Evolutionary conservation across 2,797 vertebrate species (phyloP), one percentile per base, ranked within the genome.

Genomic region (Hippoglossus hippoglossus): DNA sequence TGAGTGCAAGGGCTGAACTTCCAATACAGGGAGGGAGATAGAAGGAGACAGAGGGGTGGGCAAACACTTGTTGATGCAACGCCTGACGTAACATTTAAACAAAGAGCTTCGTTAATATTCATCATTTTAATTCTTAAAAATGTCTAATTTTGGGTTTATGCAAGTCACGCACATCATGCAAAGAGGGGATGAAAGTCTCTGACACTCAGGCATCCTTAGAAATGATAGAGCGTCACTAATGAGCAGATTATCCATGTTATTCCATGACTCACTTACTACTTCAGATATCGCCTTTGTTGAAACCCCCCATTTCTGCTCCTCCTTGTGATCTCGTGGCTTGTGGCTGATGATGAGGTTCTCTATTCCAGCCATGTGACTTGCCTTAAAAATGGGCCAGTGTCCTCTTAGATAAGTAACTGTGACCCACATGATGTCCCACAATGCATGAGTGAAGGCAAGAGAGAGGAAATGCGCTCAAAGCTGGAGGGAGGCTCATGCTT

Each of bases 351-450:
- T 82, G 83, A 87, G 66, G 59, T 73, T 78, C 55, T 85, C 67
- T 15, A 60, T 71, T 6, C 60, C 21, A 64, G 61, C 81, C 93
- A 92, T 94, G 94, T 94, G 95, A 95, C 89, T 80, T 47, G 59
- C 71, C 64, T 81, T 75, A 59, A 78, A 86, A 89, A 90, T 81
- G 82, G 82, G 73, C 66, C 83, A 72, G 57, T 81, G 85, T 88
- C 78, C 75, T 87, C 81, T 75, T 65, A 53, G 72, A 80, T 84
- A 80, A 90, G 59, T 66, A 66, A 82, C 73, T 63, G 62, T 83
- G 80, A 87, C 83, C 83, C 90, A 89, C 91, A 90, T 91, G 91
- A 90, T 86, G 79, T 79, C 53, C 67, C 70, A 63, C 72, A 62
- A 71, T 76, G 70, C 54, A 62, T n/a, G 26, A 75, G 67, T 49